Evolutionary conservation across 2,797 vertebrate species (phyloP).

Genomic region (Sciaenops ocellatus): DNA sequence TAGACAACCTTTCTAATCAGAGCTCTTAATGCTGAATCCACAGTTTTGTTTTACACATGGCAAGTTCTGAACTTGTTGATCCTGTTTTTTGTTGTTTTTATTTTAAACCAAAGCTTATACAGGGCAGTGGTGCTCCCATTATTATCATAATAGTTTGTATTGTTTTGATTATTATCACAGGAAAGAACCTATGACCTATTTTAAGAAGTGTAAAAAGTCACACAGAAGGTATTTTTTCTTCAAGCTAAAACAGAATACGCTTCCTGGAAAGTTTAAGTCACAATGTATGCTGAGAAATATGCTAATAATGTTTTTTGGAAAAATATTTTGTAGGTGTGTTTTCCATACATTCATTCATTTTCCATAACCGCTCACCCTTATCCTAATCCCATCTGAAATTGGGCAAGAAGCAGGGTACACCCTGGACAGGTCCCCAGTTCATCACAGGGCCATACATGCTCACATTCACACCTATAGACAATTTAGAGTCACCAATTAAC

Average conservation of each 20-base stretch:
- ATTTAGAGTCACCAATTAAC: no score
- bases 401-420: no score
- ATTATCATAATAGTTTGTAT: neutral
- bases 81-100: neutral
- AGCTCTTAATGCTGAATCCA: conserved; percentile 68
- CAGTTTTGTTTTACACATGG: conserved; percentile 53
- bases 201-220: neutral
- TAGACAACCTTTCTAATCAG: conserved; percentile 61
- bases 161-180: neutral
- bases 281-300: neutral
- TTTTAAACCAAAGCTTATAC: neutral
- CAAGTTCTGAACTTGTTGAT: conserved; percentile 18
- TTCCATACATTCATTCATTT: no score
- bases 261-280: neutral
- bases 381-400: no score
- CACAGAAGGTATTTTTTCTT: neutral
- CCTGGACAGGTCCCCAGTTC: no score
- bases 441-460: no score
- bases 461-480: no score
- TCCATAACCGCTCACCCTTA: no score
- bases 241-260: neutral
- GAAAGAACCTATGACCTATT: neutral
- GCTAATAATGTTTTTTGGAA: neutral
- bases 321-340: no score
- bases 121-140: neutral